Percentiles rank a stretch among this genome's conserved stretches.
Conservation (phyloP, 2,797 vertebrate species). For the Bradypus variegatus region DNA sequence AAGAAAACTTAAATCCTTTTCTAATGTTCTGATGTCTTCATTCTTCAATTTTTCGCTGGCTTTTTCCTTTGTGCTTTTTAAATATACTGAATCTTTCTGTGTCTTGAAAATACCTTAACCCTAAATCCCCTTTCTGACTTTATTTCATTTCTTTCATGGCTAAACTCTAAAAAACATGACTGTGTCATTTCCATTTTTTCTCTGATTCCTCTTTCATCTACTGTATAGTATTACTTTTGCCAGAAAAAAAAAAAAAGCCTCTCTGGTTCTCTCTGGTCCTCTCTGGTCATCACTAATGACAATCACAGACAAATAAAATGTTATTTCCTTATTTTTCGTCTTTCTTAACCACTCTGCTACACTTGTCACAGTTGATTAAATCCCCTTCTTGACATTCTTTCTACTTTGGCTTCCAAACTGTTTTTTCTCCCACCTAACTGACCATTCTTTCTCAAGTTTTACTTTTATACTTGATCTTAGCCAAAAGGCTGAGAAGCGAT, state of each 20-base stretch:
- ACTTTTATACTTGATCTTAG: not conserved
- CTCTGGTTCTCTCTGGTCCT: not conserved
- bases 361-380: not conserved
- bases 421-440: not conserved
- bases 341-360: not conserved
- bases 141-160: constrained; percentile 9
- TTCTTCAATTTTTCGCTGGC: not conserved
- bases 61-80: constrained; percentile 10
- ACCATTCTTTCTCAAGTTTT: not conserved
- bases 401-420: not conserved
- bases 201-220: not conserved
- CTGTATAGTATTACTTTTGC: not conserved
- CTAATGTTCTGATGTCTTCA: constrained; percentile 19
- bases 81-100: not conserved
- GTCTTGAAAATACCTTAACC: not conserved
- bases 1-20: constrained; percentile 22
- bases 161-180: constrained; percentile 3
- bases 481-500: not conserved
- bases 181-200: constrained; percentile 16
- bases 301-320: constrained; percentile 4
- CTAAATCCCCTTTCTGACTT: not conserved
- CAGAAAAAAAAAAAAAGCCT: not conserved
- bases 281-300: not conserved
- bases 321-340: not conserved
- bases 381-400: not conserved